Evolutionary conservation across 53 echinoderm and acorn worm genomes (phyloP).

Genomic region (Temnopleurus reevesii): DNA sequence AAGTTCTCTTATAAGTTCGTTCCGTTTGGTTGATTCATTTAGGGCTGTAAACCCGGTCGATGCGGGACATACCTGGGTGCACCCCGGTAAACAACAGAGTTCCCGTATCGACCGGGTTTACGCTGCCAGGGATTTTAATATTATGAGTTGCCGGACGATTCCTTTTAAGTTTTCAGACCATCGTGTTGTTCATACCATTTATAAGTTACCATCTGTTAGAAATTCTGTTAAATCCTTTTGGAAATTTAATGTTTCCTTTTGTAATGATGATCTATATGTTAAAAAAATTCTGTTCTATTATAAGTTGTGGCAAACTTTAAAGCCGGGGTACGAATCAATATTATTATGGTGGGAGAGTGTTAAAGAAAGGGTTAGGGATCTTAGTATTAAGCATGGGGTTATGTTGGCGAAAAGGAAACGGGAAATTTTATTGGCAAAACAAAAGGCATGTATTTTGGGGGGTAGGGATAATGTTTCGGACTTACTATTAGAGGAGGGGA

Average conservation of each 20-base stretch:
- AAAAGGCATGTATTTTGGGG: background rate
- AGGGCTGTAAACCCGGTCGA: background rate
- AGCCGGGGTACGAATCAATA: slow-evolving; percentile 40
- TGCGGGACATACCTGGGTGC: slow-evolving; percentile 49
- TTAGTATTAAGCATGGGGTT: slow-evolving; percentile 49
- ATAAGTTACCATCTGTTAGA: background rate
- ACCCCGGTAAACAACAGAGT: slow-evolving; percentile 27
- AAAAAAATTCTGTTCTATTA: slow-evolving; percentile 31
- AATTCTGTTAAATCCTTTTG: slow-evolving; percentile 39
- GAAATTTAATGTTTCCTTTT: slow-evolving; percentile 64
- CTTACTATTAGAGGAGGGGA: background rate
- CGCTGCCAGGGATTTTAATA: background rate
- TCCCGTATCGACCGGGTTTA: slow-evolving; percentile 66
- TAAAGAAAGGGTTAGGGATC: slow-evolving; percentile 34
- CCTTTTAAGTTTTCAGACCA: slow-evolving; percentile 64
- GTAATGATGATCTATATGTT: slow-evolving; percentile 44
- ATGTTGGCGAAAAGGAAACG: slow-evolving; percentile 9
- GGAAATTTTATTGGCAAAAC: background rate
- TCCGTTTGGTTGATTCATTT: slow-evolving; percentile 14
- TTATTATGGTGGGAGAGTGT: slow-evolving; percentile 69
- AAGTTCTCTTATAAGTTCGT: background rate
- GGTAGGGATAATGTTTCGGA: background rate
- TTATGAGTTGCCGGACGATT: background rate
- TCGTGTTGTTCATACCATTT: background rate
- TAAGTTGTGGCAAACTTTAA: slow-evolving; percentile 55